Conservation (phyloP, 1,140 invertebrate species). For the Ephestia elutella region DNA sequence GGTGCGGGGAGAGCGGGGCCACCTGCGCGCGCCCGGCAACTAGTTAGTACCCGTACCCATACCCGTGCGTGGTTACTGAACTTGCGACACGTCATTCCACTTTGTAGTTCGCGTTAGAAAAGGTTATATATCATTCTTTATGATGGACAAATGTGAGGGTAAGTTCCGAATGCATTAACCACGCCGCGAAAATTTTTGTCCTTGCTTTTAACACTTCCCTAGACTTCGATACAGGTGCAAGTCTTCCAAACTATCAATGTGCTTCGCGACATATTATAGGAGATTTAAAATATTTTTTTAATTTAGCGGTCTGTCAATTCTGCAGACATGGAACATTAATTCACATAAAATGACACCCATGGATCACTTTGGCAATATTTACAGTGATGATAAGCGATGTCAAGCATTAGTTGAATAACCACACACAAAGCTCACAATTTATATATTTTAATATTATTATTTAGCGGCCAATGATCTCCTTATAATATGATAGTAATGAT, state of each 20-base stretch:
- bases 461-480: background rate
- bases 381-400: constrained; percentile 7
- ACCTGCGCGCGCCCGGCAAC: constrained; percentile 59
- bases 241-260: too few relatives aligned
- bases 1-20: constrained; percentile 45
- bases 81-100: background rate
- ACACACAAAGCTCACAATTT: constrained; percentile 47
- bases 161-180: too few relatives aligned
- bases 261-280: too few relatives aligned
- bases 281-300: too few relatives aligned
- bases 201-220: too few relatives aligned
- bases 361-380: constrained; percentile 8
- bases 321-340: background rate
- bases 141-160: too few relatives aligned
- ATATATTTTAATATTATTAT: constrained; percentile 11
- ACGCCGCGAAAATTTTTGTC: too few relatives aligned
- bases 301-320: background rate
- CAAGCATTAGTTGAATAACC: constrained; percentile 37
- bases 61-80: constrained; percentile 30
- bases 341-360: background rate
- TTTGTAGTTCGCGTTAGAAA: too few relatives aligned
- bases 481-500: background rate
- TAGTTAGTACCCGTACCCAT: constrained; percentile 59
- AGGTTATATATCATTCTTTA: too few relatives aligned
- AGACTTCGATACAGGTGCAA: too few relatives aligned